Conservation (phyloP, 2,888 invertebrate species). For the Lamproptera curius region DNA sequence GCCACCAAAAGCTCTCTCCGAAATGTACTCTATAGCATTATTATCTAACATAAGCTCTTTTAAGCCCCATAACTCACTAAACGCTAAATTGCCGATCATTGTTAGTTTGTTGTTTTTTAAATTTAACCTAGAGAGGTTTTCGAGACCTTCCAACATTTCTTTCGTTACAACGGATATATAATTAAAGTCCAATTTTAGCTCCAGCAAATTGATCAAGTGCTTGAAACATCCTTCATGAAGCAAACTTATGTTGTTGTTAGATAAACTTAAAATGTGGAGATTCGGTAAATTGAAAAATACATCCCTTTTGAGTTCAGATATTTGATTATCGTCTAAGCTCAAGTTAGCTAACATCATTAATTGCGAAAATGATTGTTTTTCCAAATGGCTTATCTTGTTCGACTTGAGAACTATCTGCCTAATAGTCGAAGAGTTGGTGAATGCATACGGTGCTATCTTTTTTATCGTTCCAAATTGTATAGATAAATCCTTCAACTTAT, state of each 20-base stretch:
- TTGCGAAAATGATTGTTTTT: conserved; percentile 84
- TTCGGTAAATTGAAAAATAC: conserved; percentile 86
- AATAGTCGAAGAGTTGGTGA: conserved; percentile 85
- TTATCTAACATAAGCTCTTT: conserved; percentile 84
- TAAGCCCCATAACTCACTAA: conserved; percentile 86
- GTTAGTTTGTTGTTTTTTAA: conserved; percentile 85
- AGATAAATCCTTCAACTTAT: conserved; percentile 82
- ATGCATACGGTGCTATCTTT: conserved; percentile 84
- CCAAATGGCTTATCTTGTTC: conserved; percentile 83
- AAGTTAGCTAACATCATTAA: conserved; percentile 83
- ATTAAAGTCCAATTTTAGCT: conserved; percentile 87
- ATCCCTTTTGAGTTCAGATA: conserved; percentile 84
- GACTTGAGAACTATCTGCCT: conserved; percentile 83
- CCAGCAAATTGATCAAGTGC: conserved; percentile 84
- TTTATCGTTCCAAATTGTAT: conserved; percentile 86
- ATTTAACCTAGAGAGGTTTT: conserved; percentile 84
- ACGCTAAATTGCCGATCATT: conserved; percentile 88
- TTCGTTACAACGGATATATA: conserved; percentile 86
- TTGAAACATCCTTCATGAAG: conserved; percentile 92
- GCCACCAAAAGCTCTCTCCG: conserved; percentile 87
- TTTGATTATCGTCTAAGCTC: conserved; percentile 86
- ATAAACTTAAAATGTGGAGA: conserved; percentile 85
- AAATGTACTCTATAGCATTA: conserved; percentile 83
- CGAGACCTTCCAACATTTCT: conserved; percentile 86
- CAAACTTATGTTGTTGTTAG: conserved; percentile 90